Base-by-base conservation (phyloP, 2,113 vertebrate genomes). In the Benitochromis conjunctus region DNA sequence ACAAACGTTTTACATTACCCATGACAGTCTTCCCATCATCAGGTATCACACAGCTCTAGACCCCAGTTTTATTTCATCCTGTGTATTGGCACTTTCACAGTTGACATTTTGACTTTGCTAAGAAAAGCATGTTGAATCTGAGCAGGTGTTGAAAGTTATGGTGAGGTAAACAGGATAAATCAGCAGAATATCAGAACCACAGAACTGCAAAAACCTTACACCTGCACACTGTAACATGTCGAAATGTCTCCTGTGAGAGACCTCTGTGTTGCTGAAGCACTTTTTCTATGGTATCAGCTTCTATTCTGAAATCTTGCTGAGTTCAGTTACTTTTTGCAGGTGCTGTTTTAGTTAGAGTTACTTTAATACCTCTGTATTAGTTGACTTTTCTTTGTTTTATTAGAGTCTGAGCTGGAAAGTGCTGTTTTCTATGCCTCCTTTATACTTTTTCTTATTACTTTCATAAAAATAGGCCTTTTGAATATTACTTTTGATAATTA, bases 1-100 rank as follows among this genome's bases (percentile, higher is more conserved):
- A 94, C 91, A 96, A 97, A 96, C 95, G 95, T 88, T 96, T 96
- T 85, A 97, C 96, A 82, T 96, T 97, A 91, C 96, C 96, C 91
- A 94, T 96, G 95, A 96, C 88, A 84, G 94, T 96, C 90, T 93
- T 96, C 86, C 94, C 91, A 80, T 91, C 92, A 92, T 82, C 95
- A 97, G 96, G 96, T 97, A 97, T 94, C 93, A 43, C 64, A 38
- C 69, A 82, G 83, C 86, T 89, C 21, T n/a, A 83, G 81, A 85
- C 9, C 26, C 24, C 6, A 74, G 43, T 53, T 66, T 74, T 8
- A 64, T 54, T 81, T 26, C 8, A 3, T 14, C 51, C 9, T 38
- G 57, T 26, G 16, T 18, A 18, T 16, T 13, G 24, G 46, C 43
- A 34, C 69, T 69, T 31, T 24, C 58, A 29, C 66, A 71, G 48